A percentile compares a stretch with the other conserved stretches of the same genome.
phyloP scores from a whole-genome alignment of 2,797 vertebrate genomes.

The Fratercula arctica region DNA sequence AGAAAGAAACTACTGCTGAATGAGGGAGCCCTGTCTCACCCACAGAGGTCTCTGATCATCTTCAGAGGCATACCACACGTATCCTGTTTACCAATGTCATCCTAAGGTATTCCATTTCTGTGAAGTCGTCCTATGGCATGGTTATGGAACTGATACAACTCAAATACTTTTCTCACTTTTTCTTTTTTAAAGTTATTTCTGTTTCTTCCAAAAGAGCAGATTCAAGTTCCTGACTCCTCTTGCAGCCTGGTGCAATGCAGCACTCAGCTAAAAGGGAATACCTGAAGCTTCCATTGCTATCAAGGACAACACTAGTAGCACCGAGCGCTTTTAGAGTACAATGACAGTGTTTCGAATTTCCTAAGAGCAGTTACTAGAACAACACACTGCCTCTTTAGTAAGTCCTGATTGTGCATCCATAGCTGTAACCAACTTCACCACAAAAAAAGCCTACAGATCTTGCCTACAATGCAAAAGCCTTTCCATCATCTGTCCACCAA shows the following conservation, averaged over 20 bases:
- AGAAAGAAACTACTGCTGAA: background rate
- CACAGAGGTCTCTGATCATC: background rate
- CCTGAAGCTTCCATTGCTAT: background rate
- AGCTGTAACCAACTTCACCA: background rate
- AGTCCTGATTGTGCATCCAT: no score
- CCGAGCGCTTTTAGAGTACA: background rate
- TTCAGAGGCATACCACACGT: background rate
- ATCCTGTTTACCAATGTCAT: background rate
- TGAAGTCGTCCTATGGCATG: fast-evolving
- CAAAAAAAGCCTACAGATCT: background rate
- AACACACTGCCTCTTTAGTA: background rate
- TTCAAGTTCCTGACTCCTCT: background rate
- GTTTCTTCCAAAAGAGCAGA: background rate
- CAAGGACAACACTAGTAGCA: background rate
- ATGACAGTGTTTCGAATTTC: background rate
- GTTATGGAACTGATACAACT: background rate
- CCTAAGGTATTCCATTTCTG: background rate
- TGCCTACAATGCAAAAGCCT: background rate
- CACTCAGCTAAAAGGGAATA: background rate
- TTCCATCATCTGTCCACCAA: background rate
- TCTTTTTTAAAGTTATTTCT: background rate
- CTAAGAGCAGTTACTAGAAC: background rate
- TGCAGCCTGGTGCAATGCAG: background rate
- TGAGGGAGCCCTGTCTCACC: background rate
- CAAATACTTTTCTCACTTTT: background rate